These are phyloP conservation scores for Zeugodacus cucurbitae DNA, from an alignment of 1,140 invertebrate genomes.

Conservation along the genomic window DNA sequence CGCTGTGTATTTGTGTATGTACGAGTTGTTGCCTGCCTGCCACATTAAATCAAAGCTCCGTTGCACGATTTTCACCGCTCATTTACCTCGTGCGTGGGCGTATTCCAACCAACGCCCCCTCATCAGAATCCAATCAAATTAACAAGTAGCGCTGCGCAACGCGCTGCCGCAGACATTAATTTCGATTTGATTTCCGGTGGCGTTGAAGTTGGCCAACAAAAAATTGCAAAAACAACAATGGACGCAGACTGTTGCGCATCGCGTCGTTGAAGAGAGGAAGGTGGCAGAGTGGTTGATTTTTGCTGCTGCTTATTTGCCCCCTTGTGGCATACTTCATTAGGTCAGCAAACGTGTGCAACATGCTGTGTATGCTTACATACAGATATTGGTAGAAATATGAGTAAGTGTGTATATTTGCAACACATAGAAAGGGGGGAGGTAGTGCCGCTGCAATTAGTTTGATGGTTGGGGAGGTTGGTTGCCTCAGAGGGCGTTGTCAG, in stretches of 20 bases:
- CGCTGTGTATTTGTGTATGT: neutral
- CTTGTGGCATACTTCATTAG: conserved; percentile 59
- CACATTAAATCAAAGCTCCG: conserved; percentile 40
- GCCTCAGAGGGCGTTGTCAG: conserved; percentile 43
- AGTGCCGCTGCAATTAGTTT: neutral
- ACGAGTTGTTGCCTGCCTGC: neutral
- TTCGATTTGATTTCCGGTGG: conserved; percentile 64
- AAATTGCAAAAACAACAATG: neutral
- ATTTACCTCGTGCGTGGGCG: conserved; percentile 64
- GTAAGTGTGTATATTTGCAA: neutral
- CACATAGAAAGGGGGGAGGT: conserved; percentile 6
- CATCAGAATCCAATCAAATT: conserved; percentile 66
- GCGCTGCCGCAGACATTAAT: conserved; percentile 59
- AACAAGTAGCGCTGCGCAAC: conserved; percentile 55
- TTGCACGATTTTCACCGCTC: conserved; percentile 57
- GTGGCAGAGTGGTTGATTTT: conserved; percentile 22
- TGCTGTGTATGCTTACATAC: neutral
- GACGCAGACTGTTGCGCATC: conserved; percentile 6
- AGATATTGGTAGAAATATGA: neutral
- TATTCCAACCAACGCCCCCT: conserved; percentile 60
- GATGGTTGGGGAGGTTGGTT: conserved; percentile 33
- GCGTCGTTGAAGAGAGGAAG: neutral
- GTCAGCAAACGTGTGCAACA: conserved; percentile 56
- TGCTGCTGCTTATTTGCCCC: neutral
- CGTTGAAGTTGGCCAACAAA: conserved; percentile 38